Base-by-base conservation (phyloP, 2,888 invertebrate species). In the Polymixis lichenea region DNA sequence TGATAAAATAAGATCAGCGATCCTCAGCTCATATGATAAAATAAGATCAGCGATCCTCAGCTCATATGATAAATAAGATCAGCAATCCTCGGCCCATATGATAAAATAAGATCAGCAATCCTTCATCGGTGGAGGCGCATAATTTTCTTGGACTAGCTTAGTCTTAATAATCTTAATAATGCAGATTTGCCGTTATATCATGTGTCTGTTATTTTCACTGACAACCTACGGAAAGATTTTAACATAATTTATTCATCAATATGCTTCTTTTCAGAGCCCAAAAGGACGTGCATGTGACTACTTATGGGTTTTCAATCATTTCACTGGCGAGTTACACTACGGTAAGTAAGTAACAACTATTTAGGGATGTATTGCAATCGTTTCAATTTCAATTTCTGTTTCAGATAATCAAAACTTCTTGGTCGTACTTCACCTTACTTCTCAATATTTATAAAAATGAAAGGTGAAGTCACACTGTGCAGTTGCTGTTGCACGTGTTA, bases 381-480 rank as follows among this genome's bases (percentile, higher is more conserved):
- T 55, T n/a, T 58, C 9, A 58, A 5, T 32, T 58, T 28, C 13
- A 51, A 17, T 62, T 72, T 80, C 28, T 60, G 75, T 89, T 92
- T 74, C 92, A 93, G 93, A 93, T 94, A 49, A 92, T 95, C 60
- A 95, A 94, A 86, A 92, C 95, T 1, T 89, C 95, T 22, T 95
- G 95, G 95, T 95, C 95, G 0, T 95, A 95, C 84, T 95, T 95
- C 71, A 95, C 95, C 9, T 86, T 95, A 17, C 89, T 95, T 3
- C 87, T 95, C 9, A 95, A 95, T 79, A 91, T 94, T 81, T 94
- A 94, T 82, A 90, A 92, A 75, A 91, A 79, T 91, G 84, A 86
- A 72, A 53, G 17, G 7, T 32, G 4, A 17, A 55, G 46, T 2
- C 25, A 22, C 11, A 13, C 32, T 51, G 61, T 6, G 9, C 25